Percentiles rank a stretch among this genome's conserved stretches.
Evolutionary conservation across 92 coral and sea anemone species (phyloP).

Genomic region (Paragorgia papillata): DNA sequence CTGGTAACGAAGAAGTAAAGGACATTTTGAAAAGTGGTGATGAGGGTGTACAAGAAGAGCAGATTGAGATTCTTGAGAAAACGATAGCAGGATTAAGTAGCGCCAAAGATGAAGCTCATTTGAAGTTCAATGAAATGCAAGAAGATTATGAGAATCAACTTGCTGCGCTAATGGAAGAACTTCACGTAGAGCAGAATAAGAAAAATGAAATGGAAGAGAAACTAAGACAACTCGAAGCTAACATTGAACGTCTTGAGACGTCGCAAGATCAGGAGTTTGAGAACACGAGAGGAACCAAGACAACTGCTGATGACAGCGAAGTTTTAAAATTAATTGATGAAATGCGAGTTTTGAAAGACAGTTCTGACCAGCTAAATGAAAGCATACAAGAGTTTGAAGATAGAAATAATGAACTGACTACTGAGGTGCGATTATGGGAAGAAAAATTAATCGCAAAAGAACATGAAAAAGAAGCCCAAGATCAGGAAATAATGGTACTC

Average conservation of each 20-base stretch:
- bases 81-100: slow-evolving; percentile 31
- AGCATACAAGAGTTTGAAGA: slow-evolving; percentile 42
- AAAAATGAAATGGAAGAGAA: slow-evolving; percentile 7
- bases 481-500: slow-evolving; percentile 13
- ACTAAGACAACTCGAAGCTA: not conserved
- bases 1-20: slow-evolving; percentile 47
- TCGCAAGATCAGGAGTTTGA: slow-evolving; percentile 19
- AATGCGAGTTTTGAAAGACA: slow-evolving; percentile 9
- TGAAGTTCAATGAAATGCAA: slow-evolving; percentile 10
- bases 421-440: slow-evolving; percentile 31
- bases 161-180: slow-evolving; percentile 2
- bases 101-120: slow-evolving; percentile 9
- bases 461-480: slow-evolving; percentile 34
- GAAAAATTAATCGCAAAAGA: slow-evolving; percentile 48
- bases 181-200: slow-evolving; percentile 12
- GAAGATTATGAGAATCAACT: slow-evolving; percentile 13
- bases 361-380: slow-evolving; percentile 27
- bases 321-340: slow-evolving; percentile 31
- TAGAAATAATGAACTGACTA: slow-evolving; percentile 51
- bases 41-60: slow-evolving; percentile 57
- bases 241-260: slow-evolving; percentile 31
- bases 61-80: slow-evolving; percentile 50
- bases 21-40: slow-evolving; percentile 2
- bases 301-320: not conserved
- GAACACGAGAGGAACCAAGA: slow-evolving; percentile 10